Base-by-base conservation (phyloP, 2,888 invertebrate species). In the Agapostemon virescens region DNA sequence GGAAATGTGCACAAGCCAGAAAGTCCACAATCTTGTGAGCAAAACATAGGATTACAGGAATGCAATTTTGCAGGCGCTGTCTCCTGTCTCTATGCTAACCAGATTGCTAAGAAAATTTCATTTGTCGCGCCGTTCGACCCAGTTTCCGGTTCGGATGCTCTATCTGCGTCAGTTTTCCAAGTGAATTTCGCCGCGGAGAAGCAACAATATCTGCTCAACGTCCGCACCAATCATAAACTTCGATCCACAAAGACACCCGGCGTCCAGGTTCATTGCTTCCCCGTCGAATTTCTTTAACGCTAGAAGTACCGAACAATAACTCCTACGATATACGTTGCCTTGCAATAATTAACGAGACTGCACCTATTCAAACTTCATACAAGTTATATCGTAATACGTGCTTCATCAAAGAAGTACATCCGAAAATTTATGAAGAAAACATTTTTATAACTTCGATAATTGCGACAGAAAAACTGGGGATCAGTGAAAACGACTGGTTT, bases 91-190 rank as follows among this genome's bases (percentile, higher is more conserved):
- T 38, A 36, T 26, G 52, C 42, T 72, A 64, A 64, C 26, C 49
- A 66, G 64, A 55, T 66, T 52, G 52, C 38, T 52, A 33, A 66
- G 66, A 55, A 66, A 73, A 66, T 52, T 72, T 72, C 26, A 73
- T 66, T 66, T 52, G 64, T 26, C 49, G 23, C 49, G 7, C 64
- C 20, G 26, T 30, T 38, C 36, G 66, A 26, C 26, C 55, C 38
- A n/a, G 36, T 55, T 55, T 26, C 52, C 17, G 33, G 68, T 69
- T 52, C n/a, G 69, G 36, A 17, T 36, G 49, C 15, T 23, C 36
- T 36, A 20, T 63, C 36, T 15, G 36, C 30, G 40, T 23, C 40
- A 23, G 40, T 7, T 23, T 40, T 6, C 26, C 40, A 17, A 61
- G 23, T 13, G 40, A 66, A 7, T 40, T 40, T 40, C 64, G 23